phyloP scores from a whole-genome alignment of 2,113 vertebrate genomes.

The Oophaga pumilio region DNA sequence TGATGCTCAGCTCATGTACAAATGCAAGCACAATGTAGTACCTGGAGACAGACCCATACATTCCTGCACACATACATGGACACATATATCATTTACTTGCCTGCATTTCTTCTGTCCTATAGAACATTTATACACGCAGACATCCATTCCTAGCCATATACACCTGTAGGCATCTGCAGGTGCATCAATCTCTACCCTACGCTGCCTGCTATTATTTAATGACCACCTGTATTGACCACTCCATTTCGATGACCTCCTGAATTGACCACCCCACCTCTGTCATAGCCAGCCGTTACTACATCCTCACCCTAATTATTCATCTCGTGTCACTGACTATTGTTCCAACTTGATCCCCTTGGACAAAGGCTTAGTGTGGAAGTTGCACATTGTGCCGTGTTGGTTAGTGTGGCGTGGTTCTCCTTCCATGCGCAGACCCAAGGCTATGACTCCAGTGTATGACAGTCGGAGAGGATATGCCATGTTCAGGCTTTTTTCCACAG shows the following conservation, averaged over 20 bases:
- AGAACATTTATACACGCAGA: background rate
- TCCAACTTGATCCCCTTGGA: constrained; percentile 28
- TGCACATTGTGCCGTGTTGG: constrained; percentile 13
- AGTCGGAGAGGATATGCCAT: constrained; percentile 10
- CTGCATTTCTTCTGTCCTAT: background rate
- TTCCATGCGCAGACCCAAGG: constrained; percentile 6
- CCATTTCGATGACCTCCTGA: background rate
- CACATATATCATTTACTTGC: background rate
- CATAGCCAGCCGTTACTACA: background rate
- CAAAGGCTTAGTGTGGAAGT: constrained; percentile 39
- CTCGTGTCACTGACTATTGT: background rate
- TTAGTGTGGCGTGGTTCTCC: constrained; percentile 5
- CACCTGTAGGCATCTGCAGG: constrained; percentile 47
- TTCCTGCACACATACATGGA: background rate
- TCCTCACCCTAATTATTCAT: constrained; percentile 20
- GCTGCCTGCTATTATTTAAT: background rate
- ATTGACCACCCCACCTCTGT: background rate
- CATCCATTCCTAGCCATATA: background rate
- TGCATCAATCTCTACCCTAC: background rate
- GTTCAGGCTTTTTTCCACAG: constrained; percentile 26
- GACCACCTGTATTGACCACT: background rate
- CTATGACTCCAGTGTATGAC: background rate
- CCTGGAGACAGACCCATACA: background rate
- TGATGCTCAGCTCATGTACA: constrained; percentile 14
- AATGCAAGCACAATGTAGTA: constrained; percentile 11